Base-by-base conservation (phyloP, 1,140 invertebrate species). In the Patella vulgata region DNA sequence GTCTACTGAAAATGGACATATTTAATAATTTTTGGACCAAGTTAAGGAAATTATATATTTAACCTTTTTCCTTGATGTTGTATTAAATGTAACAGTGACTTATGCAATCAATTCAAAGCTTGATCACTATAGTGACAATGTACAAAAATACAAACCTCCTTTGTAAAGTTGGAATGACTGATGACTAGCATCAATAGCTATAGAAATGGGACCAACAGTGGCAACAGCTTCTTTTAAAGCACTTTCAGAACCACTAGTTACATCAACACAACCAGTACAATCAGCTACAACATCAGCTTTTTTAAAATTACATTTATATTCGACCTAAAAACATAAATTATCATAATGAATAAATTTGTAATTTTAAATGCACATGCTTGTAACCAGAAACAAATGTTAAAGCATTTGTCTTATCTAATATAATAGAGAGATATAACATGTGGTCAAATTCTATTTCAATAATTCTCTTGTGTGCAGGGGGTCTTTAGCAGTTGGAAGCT, bases 111-210 rank as follows among this genome's bases (percentile, higher is more conserved):
- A 48, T 48, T 21, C 11, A 12, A 11, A 48, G 11, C 46, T 12
- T 21, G 11, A 48, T 48, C 46, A 48, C 23, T 21, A 48, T 21
- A 11, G 23, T 12, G 6, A 42, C 12, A 30, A 42, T 11, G 39
- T 40, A 40, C 19, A 44, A 44, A 3, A 21, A 17, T 1, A 51
- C 50, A 31, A 21, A 63, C 70, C 69, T 31, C 52, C 61, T 14
- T 57, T 57, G 65, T 76, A 78, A 12, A 92, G 87, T 71, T 92
- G 90, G 86, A 98, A 92, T 1, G 89, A 86, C 47, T 87, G 80
- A 51, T 89, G 88, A 11, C 89, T 88, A 44, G 96, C 96, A 88
- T 98, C 95, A 78, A 98, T 97, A 56, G 94, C 95, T 80, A 89
- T 86, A 17, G 86, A 86, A 27, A 89, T 74, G 4, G 96, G 95